These are phyloP conservation scores for Cinclus mexicanus DNA, from an alignment of 2,113 vertebrate species.

Conservation along the genomic window DNA sequence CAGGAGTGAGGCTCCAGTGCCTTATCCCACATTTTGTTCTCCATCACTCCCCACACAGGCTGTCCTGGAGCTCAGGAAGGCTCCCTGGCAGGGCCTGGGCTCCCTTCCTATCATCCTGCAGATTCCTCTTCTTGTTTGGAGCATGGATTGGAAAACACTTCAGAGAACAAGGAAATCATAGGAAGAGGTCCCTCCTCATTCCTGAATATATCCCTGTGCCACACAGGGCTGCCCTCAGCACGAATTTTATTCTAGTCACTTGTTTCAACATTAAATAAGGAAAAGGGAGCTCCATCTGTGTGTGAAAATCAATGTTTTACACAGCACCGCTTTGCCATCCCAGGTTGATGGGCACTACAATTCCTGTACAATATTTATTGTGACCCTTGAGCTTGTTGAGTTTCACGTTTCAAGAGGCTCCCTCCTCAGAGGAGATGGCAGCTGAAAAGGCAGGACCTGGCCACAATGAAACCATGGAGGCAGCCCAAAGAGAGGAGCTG, in stretches of 20 bases:
- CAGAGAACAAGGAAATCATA: neutral
- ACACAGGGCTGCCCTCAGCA: neutral
- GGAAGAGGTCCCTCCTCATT: neutral
- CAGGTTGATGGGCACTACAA: neutral
- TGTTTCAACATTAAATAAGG: neutral
- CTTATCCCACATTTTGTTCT: neutral
- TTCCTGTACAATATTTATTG: neutral
- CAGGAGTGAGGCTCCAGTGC: neutral
- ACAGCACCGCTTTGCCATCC: neutral
- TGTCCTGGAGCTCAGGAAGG: neutral
- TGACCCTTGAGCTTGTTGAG: neutral
- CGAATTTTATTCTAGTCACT: neutral
- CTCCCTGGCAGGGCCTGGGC: neutral
- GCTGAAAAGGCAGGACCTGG: neutral
- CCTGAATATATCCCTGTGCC: neutral
- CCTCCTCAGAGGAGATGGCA: neutral
- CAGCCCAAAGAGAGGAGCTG: neutral
- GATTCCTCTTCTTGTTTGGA: neutral
- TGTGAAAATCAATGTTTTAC: conserved; percentile 48
- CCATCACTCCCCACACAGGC: neutral
- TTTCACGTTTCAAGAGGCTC: neutral
- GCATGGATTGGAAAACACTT: neutral
- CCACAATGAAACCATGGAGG: neutral
- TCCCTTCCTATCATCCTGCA: neutral
- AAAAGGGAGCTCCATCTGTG: neutral